Conservation (phyloP, 2,113 vertebrate genomes). For the Crotalus helleri region DNA sequence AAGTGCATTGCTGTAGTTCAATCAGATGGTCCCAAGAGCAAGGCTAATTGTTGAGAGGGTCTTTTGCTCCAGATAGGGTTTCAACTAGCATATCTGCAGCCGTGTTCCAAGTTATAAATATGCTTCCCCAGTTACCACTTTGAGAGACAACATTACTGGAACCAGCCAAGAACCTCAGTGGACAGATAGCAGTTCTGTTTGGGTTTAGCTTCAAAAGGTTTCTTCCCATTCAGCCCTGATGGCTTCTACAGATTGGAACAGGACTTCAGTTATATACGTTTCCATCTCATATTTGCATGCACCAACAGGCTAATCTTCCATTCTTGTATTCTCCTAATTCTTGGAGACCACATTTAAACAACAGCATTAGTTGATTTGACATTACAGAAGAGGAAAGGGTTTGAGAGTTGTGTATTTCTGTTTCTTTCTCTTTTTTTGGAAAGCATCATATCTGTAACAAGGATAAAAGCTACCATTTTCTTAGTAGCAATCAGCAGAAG, state of each 20-base stretch:
- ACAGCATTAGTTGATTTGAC: not conserved
- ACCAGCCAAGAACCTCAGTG: not conserved
- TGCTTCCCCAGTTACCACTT: not conserved
- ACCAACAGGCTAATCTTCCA: not conserved
- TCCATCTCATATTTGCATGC: not conserved
- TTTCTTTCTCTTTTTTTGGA: not conserved
- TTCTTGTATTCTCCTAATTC: not conserved
- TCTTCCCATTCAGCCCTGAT: not conserved
- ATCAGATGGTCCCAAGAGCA: not conserved
- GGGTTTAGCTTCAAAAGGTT: not conserved
- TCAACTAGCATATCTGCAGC: not conserved
- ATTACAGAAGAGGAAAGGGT: not conserved
- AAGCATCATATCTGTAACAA: not conserved
- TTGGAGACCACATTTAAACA: not conserved
- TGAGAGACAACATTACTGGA: not conserved
- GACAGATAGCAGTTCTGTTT: not conserved
- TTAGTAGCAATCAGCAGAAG: not conserved
- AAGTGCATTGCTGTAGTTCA: not conserved
- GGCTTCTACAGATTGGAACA: not conserved
- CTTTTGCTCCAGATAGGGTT: not conserved
- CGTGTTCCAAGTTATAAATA: not conserved
- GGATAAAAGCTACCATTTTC: not conserved
- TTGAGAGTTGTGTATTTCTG: not conserved
- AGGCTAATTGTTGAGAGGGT: not conserved
- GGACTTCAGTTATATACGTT: not conserved